These are phyloP conservation scores for Acanthornis magna DNA, from an alignment of 2,797 vertebrate genomes.

Conservation along the genomic window DNA sequence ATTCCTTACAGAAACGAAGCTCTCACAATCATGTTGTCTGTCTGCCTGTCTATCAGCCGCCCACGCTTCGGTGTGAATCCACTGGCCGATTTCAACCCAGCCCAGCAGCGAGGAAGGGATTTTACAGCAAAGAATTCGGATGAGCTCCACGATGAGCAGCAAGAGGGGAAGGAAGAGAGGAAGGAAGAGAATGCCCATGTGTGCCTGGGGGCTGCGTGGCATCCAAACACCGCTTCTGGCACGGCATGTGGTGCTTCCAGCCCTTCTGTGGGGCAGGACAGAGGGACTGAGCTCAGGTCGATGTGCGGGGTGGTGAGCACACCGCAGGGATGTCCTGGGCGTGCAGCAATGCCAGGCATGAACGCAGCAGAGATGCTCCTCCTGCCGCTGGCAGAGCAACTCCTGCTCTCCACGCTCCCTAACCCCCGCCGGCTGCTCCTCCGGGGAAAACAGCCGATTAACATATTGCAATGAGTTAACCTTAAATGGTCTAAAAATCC, in stretches of 20 bases:
- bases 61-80: background rate
- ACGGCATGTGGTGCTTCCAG: background rate
- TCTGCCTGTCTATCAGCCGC: conserved; percentile 38
- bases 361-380: background rate
- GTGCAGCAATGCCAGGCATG: background rate
- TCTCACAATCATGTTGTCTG: conserved; percentile 14
- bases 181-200: background rate
- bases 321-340: background rate
- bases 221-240: background rate
- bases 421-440: background rate
- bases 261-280: accelerated
- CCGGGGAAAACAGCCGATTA: background rate
- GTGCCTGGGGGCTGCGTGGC: background rate
- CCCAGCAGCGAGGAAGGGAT: background rate
- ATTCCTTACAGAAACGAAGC: conserved; percentile 23
- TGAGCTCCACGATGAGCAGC: background rate
- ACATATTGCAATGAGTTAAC: conserved; percentile 43
- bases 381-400: background rate
- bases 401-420: background rate
- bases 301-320: background rate
- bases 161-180: background rate
- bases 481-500: conserved; percentile 52
- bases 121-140: background rate
- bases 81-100: background rate
- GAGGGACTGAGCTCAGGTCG: background rate